Evolutionary conservation across 2,113 vertebrate species (phyloP).

Genomic region (Sakesphorus luctuosus): DNA sequence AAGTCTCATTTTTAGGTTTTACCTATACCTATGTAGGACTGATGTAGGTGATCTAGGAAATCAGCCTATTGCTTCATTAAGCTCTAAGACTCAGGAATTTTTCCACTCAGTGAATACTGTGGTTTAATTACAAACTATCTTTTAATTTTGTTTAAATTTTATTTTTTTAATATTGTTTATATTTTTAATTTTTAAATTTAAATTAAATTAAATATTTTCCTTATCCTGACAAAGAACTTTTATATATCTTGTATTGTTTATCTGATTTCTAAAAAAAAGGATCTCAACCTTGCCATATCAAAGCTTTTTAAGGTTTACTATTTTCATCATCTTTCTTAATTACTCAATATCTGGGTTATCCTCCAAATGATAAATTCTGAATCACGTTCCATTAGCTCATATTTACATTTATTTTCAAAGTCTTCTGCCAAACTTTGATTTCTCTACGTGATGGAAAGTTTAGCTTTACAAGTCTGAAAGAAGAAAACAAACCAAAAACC

Average conservation of each 20-base stretch:
- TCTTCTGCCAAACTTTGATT: neutral
- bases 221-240: neutral
- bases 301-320: neutral
- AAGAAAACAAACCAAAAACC: accelerated
- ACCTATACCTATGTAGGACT: neutral
- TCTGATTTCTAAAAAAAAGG: neutral
- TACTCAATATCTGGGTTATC: neutral
- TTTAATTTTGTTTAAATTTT: neutral
- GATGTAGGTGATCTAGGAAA: neutral
- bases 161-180: neutral
- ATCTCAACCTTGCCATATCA: neutral
- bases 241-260: neutral
- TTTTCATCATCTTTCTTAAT: neutral
- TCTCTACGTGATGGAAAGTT: neutral
- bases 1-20: neutral
- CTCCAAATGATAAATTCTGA: neutral
- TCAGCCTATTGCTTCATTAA: neutral
- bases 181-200: neutral
- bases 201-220: neutral
- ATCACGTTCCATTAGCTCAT: neutral
- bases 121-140: neutral
- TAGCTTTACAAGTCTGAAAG: neutral
- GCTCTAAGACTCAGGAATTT: neutral
- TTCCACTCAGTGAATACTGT: neutral
- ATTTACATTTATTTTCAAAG: neutral